Percentiles rank a stretch among this genome's conserved stretches.
Conservation (phyloP, 2,797 vertebrate species). For the Urophycis tenuis region DNA sequence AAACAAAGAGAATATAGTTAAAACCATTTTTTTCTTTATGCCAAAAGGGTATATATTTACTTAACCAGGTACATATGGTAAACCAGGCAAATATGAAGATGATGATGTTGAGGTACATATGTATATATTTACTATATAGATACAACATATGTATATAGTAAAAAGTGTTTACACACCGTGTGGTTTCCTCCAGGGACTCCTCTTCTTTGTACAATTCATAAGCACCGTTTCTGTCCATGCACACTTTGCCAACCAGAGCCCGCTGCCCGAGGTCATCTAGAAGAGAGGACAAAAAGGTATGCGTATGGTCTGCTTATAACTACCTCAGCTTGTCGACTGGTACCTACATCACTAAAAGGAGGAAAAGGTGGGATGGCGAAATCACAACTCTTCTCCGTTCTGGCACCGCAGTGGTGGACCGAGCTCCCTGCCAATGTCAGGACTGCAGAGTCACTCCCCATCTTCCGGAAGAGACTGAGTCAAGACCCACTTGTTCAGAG, state of each 20-base stretch:
- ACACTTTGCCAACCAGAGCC: conserved; percentile 93
- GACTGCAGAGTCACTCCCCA: too few relatives aligned
- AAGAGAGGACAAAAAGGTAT: conserved; percentile 22
- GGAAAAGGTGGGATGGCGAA: too few relatives aligned
- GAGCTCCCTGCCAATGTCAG: too few relatives aligned
- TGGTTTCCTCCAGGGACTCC: conserved; percentile 77
- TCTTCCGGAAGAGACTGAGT: too few relatives aligned
- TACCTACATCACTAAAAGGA: too few relatives aligned
- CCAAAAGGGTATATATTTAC: background rate
- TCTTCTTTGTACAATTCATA: conserved; percentile 81
- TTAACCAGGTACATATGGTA: background rate
- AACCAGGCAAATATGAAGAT: background rate
- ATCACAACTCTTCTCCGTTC: too few relatives aligned
- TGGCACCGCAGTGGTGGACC: too few relatives aligned
- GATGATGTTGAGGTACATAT: background rate
- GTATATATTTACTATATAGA: background rate
- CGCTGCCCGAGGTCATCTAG: conserved; percentile 90
- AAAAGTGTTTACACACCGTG: conserved; percentile 68
- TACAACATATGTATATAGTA: background rate
- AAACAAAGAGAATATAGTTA: conserved; percentile 24
- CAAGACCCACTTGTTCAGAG: too few relatives aligned
- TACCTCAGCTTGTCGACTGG: too few relatives aligned
- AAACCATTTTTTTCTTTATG: background rate
- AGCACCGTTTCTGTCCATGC: conserved; percentile 83
- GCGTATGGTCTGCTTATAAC: too few relatives aligned